Base-by-base conservation (phyloP, 30 jellyfish, hydroid and myxozoan genomes). In the Aurelia sp. region DNA sequence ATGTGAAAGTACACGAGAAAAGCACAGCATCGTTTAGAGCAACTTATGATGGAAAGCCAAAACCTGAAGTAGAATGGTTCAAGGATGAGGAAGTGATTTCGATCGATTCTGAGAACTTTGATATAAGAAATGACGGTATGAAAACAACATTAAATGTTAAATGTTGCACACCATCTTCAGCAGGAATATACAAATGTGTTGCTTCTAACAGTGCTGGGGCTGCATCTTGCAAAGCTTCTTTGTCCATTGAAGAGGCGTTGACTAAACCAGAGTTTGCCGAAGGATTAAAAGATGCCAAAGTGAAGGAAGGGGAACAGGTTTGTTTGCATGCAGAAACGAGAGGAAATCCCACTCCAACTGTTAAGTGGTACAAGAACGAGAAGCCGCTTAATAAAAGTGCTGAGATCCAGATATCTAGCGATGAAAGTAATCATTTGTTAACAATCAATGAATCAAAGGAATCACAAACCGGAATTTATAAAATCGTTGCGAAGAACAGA, bases 321-420 rank as follows among this genome's bases (percentile, higher is more conserved):
- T 60, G 11, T 3, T 81, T 95, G 50, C 73, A 74, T 27, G 99
- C 88, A 16, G 74, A 60, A 40, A 65, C 81, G 55, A 81, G 71
- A 58, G 99, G 97, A 33, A 95, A 90, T 52, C 99, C 99, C 11
- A 66, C 35, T 21, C 97, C 99, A 18, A 73, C 78, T 13, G 87
- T 90, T 22, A 72, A 92, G 23, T 95, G 99, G 99, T 95, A 30
- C 74, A 85, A 60, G 78, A 86, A 90, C 79, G 97, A 90, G 27
- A 74, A 81, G 59, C 59, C 59, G 0, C 57, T 92, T 13, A 60
- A 19, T 3, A 31, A 76, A 11, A 60, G 82, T 33, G 60, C 77
- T 16, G 88, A 73, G 64, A 12, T 67, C 51, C 41, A 81, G 57
- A 60, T 80, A 23, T 11, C 62, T 0, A 62, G 64, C 9, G 83